These are phyloP conservation scores for Yponomeuta malinellus DNA, from an alignment of 2,888 invertebrate genomes.

Conservation along the genomic window DNA sequence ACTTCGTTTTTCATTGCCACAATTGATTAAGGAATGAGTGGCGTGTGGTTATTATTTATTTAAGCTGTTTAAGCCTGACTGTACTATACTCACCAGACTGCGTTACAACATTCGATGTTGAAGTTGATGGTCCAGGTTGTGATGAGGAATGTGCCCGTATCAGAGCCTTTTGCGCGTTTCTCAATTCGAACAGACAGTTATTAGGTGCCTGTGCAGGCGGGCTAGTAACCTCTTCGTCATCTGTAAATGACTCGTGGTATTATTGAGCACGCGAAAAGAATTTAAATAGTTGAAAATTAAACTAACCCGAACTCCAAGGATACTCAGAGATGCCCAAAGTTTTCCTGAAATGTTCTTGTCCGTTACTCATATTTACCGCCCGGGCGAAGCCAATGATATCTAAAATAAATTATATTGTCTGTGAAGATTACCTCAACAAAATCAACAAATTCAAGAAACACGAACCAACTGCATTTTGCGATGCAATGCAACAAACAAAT, in stretches of 20 bases:
- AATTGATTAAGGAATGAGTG: too few species aligned
- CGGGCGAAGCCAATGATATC: background rate
- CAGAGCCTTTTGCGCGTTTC: background rate
- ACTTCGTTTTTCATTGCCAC: too few species aligned
- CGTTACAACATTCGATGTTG: background rate
- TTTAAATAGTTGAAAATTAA: background rate
- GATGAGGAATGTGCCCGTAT: background rate
- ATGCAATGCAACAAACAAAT: too few species aligned
- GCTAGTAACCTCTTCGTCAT: background rate
- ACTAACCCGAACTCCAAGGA: constrained; percentile 59
- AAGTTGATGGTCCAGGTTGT: background rate
- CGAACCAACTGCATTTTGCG: too few species aligned
- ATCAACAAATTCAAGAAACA: too few species aligned
- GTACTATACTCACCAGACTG: too few species aligned
- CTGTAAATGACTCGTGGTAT: background rate
- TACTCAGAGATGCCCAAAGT: constrained; percentile 47
- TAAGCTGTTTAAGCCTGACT: too few species aligned
- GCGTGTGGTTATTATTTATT: too few species aligned
- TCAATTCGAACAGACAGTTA: background rate
- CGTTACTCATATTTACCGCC: constrained; percentile 31
- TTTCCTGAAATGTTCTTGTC: constrained; percentile 46
- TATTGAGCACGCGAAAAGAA: background rate
- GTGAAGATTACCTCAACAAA: too few species aligned
- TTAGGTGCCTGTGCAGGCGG: background rate
- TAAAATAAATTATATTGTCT: background rate